Evolutionary conservation across 2,113 vertebrate genomes (phyloP).

Genomic region (Rattus rattus): DNA sequence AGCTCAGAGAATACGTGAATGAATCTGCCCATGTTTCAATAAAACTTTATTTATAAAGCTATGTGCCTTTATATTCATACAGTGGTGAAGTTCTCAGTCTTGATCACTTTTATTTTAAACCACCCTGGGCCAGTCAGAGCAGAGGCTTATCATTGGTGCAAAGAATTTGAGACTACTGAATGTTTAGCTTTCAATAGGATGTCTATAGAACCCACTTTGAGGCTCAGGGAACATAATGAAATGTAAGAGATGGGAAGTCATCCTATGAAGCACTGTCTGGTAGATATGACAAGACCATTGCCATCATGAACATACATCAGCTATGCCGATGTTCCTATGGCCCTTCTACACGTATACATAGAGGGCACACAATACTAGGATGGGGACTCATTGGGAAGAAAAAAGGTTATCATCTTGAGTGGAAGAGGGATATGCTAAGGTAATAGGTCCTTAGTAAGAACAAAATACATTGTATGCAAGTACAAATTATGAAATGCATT

Average conservation of each 20-base stretch:
- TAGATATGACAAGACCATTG: neutral
- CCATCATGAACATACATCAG: neutral
- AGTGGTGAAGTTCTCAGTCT: neutral
- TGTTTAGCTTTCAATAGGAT: neutral
- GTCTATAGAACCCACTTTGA: neutral
- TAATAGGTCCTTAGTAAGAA: too few relatives aligned
- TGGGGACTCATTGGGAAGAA: too few relatives aligned
- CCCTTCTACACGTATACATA: too few relatives aligned
- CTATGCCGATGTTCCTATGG: neutral
- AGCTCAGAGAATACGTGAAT: neutral
- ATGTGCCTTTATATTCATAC: neutral
- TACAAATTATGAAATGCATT: too few relatives aligned
- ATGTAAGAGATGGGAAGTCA: neutral
- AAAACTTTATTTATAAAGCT: slow-evolving; percentile 13
- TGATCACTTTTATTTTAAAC: neutral
- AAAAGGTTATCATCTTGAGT: neutral
- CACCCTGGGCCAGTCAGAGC: neutral
- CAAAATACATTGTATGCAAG: neutral
- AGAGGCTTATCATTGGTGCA: neutral
- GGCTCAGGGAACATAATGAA: too few relatives aligned
- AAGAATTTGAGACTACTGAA: too few relatives aligned
- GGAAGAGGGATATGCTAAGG: neutral
- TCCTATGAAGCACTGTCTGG: neutral
- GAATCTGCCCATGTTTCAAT: neutral
- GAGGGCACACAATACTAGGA: neutral